Conservation (phyloP, 1,140 invertebrate genomes). For the Galleria mellonella region DNA sequence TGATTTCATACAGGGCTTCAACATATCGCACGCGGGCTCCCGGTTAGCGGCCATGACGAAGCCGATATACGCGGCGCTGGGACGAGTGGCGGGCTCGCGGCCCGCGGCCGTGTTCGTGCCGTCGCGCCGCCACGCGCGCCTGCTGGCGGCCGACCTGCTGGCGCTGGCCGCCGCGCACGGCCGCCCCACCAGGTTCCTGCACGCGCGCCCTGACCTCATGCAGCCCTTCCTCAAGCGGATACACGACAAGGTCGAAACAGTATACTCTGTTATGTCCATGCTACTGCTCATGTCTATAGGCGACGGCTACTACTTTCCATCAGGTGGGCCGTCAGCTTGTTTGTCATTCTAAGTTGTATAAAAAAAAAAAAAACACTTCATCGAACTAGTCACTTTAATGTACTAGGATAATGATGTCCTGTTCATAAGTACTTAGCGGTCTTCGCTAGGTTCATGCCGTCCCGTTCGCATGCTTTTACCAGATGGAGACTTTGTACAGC, state of each 20-base stretch:
- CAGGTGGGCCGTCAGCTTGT: too few relatives aligned
- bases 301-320: too few relatives aligned
- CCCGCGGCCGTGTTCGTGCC: slow-evolving; percentile 98
- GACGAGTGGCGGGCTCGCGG: slow-evolving; percentile 89
- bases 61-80: slow-evolving; percentile 96
- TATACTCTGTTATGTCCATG: too few relatives aligned
- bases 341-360: too few relatives aligned
- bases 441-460: too few relatives aligned
- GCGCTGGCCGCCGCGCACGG: slow-evolving; percentile 94
- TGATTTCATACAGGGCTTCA: slow-evolving; percentile 97
- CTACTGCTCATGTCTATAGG: too few relatives aligned
- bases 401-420: too few relatives aligned
- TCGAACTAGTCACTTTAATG: too few relatives aligned
- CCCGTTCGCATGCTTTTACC: too few relatives aligned
- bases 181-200: slow-evolving; percentile 90
- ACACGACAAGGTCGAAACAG: slow-evolving; percentile 90
- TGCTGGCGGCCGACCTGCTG: slow-evolving; percentile 96
- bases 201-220: slow-evolving; percentile 90
- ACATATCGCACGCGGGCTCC: slow-evolving; percentile 97
- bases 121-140: slow-evolving; percentile 91
- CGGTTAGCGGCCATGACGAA: slow-evolving; percentile 97
- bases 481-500: too few relatives aligned
- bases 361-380: too few relatives aligned
- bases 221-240: slow-evolving; percentile 91
- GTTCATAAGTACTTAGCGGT: too few relatives aligned